Percentiles rank a stretch among this genome's conserved stretches.
Evolutionary conservation across 2,888 invertebrate species (phyloP).

Genomic region (Parnassius mnemosyne): DNA sequence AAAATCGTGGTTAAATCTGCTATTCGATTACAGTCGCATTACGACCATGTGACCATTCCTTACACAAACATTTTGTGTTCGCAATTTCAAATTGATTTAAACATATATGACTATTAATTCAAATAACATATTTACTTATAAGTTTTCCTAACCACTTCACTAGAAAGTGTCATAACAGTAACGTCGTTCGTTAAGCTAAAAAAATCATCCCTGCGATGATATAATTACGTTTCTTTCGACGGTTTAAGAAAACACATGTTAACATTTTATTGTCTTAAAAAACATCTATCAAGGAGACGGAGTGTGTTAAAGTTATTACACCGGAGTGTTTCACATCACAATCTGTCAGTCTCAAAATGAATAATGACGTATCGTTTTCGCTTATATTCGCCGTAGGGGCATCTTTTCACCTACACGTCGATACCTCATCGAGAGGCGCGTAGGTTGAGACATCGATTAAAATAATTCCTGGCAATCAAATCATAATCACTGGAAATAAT

Average conservation of each 20-base stretch:
- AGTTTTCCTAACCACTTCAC: neutral
- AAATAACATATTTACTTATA: neutral
- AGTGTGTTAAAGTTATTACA: slow-evolving; percentile 65
- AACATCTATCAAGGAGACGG: slow-evolving; percentile 54
- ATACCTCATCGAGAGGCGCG: slow-evolving; percentile 37
- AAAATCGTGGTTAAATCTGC: no score
- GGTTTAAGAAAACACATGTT: slow-evolving; percentile 48
- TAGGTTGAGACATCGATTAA: slow-evolving; percentile 34
- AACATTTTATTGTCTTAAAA: slow-evolving; percentile 55
- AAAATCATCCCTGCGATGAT: slow-evolving; percentile 38
- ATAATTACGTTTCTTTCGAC: slow-evolving; percentile 43
- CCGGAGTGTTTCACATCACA: slow-evolving; percentile 67
- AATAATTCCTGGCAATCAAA: slow-evolving; percentile 40
- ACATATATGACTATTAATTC: neutral
- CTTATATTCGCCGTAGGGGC: slow-evolving; percentile 56
- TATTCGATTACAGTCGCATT: no score
- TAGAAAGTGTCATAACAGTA: slow-evolving; percentile 19
- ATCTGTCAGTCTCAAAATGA: slow-evolving; percentile 67
- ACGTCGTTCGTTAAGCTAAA: slow-evolving; percentile 26
- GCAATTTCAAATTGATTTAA: no score
- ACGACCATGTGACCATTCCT: no score
- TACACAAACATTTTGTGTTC: no score
- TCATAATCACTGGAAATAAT: slow-evolving; percentile 37
- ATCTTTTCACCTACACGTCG: slow-evolving; percentile 49
- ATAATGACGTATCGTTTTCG: slow-evolving; percentile 66